A percentile compares a stretch with the other conserved stretches of the same genome.
phyloP scores from a whole-genome alignment of 2,113 vertebrate species.

The Cynocephalus volans region DNA sequence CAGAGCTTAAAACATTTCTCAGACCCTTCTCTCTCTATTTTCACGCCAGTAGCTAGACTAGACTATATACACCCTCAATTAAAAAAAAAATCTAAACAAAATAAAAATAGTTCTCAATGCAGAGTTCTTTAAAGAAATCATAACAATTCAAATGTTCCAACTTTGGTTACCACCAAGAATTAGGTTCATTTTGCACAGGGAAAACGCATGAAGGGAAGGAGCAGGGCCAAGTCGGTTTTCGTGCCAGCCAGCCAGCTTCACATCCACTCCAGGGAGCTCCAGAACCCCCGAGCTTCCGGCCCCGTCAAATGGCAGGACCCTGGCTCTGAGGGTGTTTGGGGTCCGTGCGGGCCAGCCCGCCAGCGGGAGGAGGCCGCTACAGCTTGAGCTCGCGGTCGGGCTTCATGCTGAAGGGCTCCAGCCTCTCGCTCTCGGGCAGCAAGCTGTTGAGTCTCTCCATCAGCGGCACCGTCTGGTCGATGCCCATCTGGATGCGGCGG shows the following conservation, averaged over 20 bases:
- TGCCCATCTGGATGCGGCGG: slow-evolving; percentile 98
- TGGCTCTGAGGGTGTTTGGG: fast-evolving
- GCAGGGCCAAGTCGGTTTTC: not conserved
- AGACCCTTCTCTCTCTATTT: not conserved
- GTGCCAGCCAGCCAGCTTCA: not conserved
- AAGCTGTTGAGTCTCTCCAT: slow-evolving; percentile 98
- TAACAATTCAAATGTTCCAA: not conserved
- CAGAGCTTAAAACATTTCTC: not conserved
- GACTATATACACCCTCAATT: not conserved
- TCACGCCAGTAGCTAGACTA: not conserved
- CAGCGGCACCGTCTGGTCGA: slow-evolving; percentile 97
- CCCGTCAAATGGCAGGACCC: fast-evolving
- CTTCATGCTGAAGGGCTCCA: slow-evolving; percentile 98
- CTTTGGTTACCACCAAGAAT: not conserved
- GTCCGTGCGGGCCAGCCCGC: fast-evolving
- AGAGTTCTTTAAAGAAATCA: slow-evolving; percentile 19
- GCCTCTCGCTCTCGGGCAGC: slow-evolving; percentile 95
- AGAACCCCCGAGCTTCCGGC: not conserved
- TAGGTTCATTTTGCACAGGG: not conserved
- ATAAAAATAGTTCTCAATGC: slow-evolving; percentile 29
- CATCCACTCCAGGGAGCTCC: not conserved
- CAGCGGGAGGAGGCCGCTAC: not conserved
- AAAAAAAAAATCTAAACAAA: not conserved
- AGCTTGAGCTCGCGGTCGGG: slow-evolving; percentile 90
- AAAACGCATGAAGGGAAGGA: not conserved